Evolutionary conservation across 2,113 vertebrate genomes (phyloP).

Genomic region (Protobothrops mucrosquamatus): DNA sequence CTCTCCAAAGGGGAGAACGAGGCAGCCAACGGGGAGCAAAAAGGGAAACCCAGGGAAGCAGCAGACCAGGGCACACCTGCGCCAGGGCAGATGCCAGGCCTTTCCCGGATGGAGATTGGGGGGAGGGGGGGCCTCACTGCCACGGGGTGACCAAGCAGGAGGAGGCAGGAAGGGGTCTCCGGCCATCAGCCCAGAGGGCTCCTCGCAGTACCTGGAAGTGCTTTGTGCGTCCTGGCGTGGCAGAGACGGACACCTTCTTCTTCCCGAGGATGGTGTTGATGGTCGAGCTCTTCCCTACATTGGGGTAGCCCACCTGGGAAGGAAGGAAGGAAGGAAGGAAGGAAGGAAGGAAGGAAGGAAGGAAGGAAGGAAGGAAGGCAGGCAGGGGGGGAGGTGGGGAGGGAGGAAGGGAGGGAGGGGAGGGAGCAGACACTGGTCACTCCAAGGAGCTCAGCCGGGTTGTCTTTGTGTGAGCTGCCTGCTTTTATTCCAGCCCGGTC

Average conservation of each 20-base stretch:
- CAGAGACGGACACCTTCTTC: conserved; percentile 96
- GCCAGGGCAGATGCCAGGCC: background rate
- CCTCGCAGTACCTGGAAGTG: conserved; percentile 88
- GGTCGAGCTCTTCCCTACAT: conserved; percentile 97
- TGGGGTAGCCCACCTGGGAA: conserved; percentile 91
- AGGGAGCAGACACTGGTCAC: background rate
- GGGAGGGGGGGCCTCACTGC: background rate
- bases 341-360: no score
- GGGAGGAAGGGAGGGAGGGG: background rate
- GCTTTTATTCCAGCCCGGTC: background rate
- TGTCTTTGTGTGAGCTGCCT: rapidly evolving
- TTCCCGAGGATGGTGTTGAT: conserved; percentile 96
- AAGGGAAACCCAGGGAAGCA: background rate
- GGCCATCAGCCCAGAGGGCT: background rate
- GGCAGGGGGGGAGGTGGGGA: no score
- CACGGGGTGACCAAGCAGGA: background rate
- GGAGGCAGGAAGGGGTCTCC: background rate
- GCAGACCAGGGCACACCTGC: background rate
- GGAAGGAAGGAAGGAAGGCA: no score
- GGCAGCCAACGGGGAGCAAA: background rate
- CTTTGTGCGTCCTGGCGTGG: conserved; percentile 95
- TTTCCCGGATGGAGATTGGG: no score
- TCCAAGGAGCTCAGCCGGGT: background rate
- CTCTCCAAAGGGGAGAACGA: background rate
- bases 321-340: no score